These are phyloP conservation scores for Schizopygopsis malacanthus DNA, from an alignment of 2,797 vertebrate species.

Conservation along the genomic window DNA sequence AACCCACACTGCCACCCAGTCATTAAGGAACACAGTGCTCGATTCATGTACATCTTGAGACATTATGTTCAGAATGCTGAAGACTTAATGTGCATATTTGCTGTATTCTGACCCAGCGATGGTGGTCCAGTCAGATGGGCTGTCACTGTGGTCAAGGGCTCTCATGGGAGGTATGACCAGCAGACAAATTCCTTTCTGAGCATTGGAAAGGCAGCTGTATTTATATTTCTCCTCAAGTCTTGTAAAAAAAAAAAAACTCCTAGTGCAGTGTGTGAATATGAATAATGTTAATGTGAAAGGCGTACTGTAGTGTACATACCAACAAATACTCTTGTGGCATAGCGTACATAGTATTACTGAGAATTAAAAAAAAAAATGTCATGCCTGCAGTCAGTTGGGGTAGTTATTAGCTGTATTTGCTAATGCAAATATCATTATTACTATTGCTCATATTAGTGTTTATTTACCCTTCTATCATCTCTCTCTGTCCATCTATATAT, in stretches of 20 bases:
- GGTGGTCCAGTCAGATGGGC: constrained; percentile 23
- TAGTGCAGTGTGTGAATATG: constrained; percentile 45
- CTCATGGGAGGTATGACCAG: constrained; percentile 15
- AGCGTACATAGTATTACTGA: neutral
- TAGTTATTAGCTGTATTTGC: neutral
- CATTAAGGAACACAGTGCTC: constrained; percentile 40
- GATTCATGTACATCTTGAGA: constrained; percentile 16
- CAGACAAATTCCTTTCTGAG: constrained; percentile 19
- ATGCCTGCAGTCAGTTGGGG: neutral
- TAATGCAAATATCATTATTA: neutral
- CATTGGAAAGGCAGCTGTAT: constrained; percentile 46
- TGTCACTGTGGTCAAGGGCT: constrained; percentile 17
- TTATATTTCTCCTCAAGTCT: constrained; percentile 39
- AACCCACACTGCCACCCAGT: constrained; percentile 41
- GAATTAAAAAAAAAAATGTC: too few relatives aligned
- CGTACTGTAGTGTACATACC: constrained; percentile 17
- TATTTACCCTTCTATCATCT: neutral
- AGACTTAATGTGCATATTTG: constrained; percentile 21
- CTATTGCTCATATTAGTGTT: neutral
- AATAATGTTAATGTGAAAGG: constrained; percentile 43
- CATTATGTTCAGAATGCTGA: neutral
- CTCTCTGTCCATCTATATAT: neutral
- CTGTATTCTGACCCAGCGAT: constrained; percentile 10
- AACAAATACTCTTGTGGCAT: neutral
- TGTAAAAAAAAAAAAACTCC: constrained; percentile 17